Percentiles rank a stretch among this genome's conserved stretches.
Conservation (phyloP, 2,797 vertebrate species). For the Tadarida brasiliensis region DNA sequence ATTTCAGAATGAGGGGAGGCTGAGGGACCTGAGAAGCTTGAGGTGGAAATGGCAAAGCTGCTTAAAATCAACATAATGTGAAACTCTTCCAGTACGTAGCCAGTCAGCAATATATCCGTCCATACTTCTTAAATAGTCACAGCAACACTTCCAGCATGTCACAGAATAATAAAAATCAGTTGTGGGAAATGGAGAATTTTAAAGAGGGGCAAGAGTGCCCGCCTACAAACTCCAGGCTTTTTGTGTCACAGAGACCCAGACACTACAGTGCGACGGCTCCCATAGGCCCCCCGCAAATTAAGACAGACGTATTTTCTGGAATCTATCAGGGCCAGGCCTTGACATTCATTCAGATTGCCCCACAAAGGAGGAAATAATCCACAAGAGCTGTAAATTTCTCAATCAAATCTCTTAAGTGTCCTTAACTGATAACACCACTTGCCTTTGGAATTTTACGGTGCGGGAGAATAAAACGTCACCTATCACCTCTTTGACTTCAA, state of each 20-base stretch:
- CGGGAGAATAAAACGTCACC: conserved; percentile 44
- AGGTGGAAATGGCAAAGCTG: conserved; percentile 50
- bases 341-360: conserved; percentile 85
- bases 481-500: conserved; percentile 22
- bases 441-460: conserved; percentile 77
- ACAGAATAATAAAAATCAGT: conserved; percentile 71
- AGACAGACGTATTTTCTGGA: conserved; percentile 85
- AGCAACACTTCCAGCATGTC: conserved; percentile 63
- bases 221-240: conserved; percentile 80
- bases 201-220: conserved; percentile 79
- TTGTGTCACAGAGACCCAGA: conserved; percentile 68
- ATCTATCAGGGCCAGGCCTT: conserved; percentile 84
- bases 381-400: conserved; percentile 87
- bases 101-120: conserved; percentile 68
- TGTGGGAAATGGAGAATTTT: conserved; percentile 75
- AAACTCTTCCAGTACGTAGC: conserved; percentile 68
- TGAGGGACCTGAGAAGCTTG: conserved; percentile 31
- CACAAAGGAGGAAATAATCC: conserved; percentile 87
- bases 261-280: conserved; percentile 76
- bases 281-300: conserved; percentile 78
- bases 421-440: conserved; percentile 80
- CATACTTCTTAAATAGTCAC: conserved; percentile 49
- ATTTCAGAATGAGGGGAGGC: background rate
- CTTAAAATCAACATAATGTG: conserved; percentile 24
- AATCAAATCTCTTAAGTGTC: conserved; percentile 84